Conservation (phyloP, 2,888 invertebrate genomes). For the Auanema sp. region DNA sequence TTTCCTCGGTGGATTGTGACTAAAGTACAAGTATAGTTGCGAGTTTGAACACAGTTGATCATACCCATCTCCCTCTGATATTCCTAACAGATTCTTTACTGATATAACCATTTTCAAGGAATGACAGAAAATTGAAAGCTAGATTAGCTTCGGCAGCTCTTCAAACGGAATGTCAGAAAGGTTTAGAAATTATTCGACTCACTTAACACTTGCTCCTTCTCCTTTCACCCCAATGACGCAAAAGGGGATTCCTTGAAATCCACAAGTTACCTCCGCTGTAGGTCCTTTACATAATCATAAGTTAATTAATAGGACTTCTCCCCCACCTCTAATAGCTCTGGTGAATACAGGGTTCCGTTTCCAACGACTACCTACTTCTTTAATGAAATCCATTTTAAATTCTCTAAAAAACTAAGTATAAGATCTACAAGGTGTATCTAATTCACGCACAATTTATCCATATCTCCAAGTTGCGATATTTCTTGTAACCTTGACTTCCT, state of each 20-base stretch:
- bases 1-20: not conserved
- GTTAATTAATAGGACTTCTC: not conserved
- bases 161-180: not conserved
- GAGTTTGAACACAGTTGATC: not conserved
- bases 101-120: conserved; percentile 1
- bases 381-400: not conserved
- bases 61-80: conserved; percentile 1
- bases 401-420: not conserved
- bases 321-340: not conserved
- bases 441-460: not conserved
- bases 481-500: not conserved
- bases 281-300: not conserved
- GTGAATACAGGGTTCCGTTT: no score
- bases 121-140: not conserved
- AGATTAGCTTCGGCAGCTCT: conserved; percentile 3
- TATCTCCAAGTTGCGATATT: not conserved
- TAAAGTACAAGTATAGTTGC: not conserved
- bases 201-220: not conserved
- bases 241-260: conserved; percentile 1
- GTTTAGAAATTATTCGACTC: not conserved
- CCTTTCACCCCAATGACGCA: not conserved
- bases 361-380: not conserved
- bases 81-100: not conserved
- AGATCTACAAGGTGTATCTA: not conserved
- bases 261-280: not conserved